phyloP scores from a whole-genome alignment of 1,140 invertebrate genomes.

The Eubasilissa regina region DNA sequence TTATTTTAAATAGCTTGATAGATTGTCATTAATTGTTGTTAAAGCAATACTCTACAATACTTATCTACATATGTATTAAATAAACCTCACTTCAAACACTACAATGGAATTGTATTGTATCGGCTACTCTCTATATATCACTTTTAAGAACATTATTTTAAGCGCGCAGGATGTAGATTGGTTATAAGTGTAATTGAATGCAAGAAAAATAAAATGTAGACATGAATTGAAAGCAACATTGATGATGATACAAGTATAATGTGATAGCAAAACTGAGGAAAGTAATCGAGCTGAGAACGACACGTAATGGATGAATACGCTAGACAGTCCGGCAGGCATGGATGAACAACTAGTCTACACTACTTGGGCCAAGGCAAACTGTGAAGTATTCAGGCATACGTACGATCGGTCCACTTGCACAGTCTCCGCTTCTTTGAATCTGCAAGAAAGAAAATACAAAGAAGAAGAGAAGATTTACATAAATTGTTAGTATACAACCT shows the following conservation, averaged over 20 bases:
- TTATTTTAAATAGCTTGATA: too few species aligned
- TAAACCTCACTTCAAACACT: too few species aligned
- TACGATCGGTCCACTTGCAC: slow-evolving; percentile 89
- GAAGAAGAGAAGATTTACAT: slow-evolving; percentile 64
- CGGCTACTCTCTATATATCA: too few species aligned
- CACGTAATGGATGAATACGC: not conserved
- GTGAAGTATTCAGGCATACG: slow-evolving; percentile 73
- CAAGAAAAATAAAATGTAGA: not conserved
- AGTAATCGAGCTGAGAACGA: not conserved
- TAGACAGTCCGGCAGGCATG: slow-evolving; percentile 11
- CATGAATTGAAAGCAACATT: not conserved
- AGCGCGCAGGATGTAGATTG: too few species aligned
- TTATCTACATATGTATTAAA: too few species aligned
- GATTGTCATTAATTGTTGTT: too few species aligned
- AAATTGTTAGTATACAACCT: not conserved
- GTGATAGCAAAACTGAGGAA: not conserved
- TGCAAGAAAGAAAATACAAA: slow-evolving; percentile 80
- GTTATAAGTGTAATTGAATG: too few species aligned
- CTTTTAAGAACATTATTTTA: too few species aligned
- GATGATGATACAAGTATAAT: too few species aligned
- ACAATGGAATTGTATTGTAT: too few species aligned
- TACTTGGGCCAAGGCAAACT: slow-evolving; percentile 4
- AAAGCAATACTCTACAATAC: too few species aligned
- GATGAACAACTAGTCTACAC: slow-evolving; percentile 4
- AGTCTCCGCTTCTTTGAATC: slow-evolving; percentile 90